Conservation (phyloP, 2,113 vertebrate genomes). For the Chinchilla lanigera region DNA sequence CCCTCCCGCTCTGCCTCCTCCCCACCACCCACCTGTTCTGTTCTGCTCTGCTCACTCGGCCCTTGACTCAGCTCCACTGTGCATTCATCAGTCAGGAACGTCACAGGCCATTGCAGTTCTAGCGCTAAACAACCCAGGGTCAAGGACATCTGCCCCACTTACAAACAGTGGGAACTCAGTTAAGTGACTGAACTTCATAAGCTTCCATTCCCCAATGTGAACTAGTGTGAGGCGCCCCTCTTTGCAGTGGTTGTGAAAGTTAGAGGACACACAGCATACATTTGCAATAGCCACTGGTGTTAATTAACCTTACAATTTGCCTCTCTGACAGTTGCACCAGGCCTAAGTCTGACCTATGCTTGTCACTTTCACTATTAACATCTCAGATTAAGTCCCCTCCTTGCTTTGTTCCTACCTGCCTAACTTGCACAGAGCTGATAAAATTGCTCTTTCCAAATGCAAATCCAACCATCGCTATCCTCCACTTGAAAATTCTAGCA, state of each 20-base stretch:
- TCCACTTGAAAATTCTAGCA: not conserved
- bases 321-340: not conserved
- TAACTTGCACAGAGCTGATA: not conserved
- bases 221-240: not conserved
- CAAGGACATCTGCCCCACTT: not conserved
- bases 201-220: fast-evolving
- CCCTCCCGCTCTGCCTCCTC: not conserved
- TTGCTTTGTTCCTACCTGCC: not conserved
- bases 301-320: not conserved
- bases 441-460: not conserved
- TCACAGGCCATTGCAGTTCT: not conserved
- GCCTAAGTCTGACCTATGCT: not conserved
- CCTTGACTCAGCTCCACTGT: not conserved
- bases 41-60: not conserved
- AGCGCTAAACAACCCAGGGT: not conserved
- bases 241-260: not conserved
- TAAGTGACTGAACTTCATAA: not conserved
- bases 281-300: not conserved
- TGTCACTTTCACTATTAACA: not conserved
- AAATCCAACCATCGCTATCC: not conserved
- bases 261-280: not conserved
- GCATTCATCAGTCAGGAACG: not conserved
- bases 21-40: fast-evolving
- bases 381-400: not conserved
- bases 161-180: too few species aligned